phyloP scores from a whole-genome alignment of 2,113 vertebrate species.

The Siniperca chuatsi region DNA sequence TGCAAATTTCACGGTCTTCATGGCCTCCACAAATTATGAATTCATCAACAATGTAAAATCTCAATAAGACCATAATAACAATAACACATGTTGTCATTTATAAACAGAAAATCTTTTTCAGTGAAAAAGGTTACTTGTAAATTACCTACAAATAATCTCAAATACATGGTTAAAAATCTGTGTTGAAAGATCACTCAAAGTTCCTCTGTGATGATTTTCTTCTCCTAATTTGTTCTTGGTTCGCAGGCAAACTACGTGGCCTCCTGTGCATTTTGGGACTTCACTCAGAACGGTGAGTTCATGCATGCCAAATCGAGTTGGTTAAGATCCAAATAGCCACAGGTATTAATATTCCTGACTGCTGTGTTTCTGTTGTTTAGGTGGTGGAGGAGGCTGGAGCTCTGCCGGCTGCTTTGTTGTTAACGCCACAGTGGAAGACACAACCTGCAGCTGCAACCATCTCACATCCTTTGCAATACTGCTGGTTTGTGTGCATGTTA shows the following conservation, averaged over 20 bases:
- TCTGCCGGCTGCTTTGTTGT: conserved; percentile 85
- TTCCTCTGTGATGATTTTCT: too few species aligned
- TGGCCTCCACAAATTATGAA: too few species aligned
- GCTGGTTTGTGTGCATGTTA: conserved; percentile 82
- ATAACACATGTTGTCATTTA: too few species aligned
- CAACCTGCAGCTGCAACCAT: conserved; percentile 92
- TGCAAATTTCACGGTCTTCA: too few species aligned
- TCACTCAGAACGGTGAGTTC: conserved; percentile 88
- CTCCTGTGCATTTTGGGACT: conserved; percentile 93
- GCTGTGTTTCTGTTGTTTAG: conserved; percentile 73
- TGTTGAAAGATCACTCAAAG: neutral
- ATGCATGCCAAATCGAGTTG: neutral
- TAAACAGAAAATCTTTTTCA: too few species aligned
- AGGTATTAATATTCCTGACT: neutral
- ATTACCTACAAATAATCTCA: neutral
- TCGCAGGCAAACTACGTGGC: conserved; percentile 81
- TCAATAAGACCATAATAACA: too few species aligned
- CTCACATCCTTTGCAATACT: conserved; percentile 95
- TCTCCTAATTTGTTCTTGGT: neutral
- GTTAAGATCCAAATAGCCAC: neutral
- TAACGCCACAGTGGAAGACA: conserved; percentile 84
- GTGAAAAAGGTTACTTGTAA: neutral
- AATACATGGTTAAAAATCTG: too few species aligned
- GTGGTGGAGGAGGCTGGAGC: conserved; percentile 90
- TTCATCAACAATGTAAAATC: too few species aligned